These are phyloP conservation scores for Musca vetustissima DNA, from an alignment of 1,140 invertebrate species.

Conservation along the genomic window DNA sequence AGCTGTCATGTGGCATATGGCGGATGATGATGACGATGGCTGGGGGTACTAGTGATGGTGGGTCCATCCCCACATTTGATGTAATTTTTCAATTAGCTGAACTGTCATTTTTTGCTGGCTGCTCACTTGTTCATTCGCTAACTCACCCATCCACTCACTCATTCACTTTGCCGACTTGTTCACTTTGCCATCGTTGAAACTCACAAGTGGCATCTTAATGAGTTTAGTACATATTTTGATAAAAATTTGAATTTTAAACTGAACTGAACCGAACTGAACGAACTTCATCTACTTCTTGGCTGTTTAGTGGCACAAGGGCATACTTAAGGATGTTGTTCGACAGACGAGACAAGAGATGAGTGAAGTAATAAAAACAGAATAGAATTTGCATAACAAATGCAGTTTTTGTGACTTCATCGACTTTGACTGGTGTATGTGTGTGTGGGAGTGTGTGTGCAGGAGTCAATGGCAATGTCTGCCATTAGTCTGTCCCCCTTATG, in stretches of 20 bases:
- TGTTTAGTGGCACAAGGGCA: constrained; percentile 3
- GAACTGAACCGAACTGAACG: constrained; percentile 14
- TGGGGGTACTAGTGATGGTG: not conserved
- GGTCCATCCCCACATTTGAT: not conserved
- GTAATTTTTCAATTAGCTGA: constrained; percentile 13
- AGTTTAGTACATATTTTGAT: constrained; percentile 13
- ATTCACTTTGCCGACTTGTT: constrained; percentile 5
- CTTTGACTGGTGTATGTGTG: too few relatives aligned
- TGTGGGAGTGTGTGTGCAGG: too few relatives aligned
- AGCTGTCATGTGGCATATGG: not conserved
- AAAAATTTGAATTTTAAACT: constrained; percentile 18
- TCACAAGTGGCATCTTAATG: constrained; percentile 18
- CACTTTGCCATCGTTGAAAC: constrained; percentile 6
- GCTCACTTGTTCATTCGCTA: too few relatives aligned
- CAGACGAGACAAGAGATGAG: not conserved
- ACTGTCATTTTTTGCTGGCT: not conserved
- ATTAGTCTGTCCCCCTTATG: too few relatives aligned
- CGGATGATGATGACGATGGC: not conserved
- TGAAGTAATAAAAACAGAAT: constrained; percentile 4
- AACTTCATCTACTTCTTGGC: constrained; percentile 6
- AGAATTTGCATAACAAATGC: constrained; percentile 17
- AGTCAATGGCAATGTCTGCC: too few relatives aligned
- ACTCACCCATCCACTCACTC: not conserved
- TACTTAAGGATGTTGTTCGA: constrained; percentile 16
- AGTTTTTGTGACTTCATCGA: not conserved